Evolutionary conservation across 2,888 invertebrate species (phyloP), one percentile per base, ranked within the genome.

Genomic region (Alentia gelatinosa): DNA sequence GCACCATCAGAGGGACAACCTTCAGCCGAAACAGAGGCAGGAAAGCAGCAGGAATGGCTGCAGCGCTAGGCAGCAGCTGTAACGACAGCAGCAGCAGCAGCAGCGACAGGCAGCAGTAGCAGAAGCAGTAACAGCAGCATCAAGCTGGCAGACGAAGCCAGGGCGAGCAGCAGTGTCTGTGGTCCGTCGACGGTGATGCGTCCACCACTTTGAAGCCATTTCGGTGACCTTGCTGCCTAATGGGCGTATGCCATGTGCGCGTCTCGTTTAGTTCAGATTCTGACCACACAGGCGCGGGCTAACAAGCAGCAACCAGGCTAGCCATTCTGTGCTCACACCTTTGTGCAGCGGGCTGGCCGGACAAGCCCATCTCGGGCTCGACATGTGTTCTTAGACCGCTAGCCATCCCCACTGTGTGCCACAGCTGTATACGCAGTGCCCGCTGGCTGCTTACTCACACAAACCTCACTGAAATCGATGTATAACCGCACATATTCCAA

Each of bases 61-160:
- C 56, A 68, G 23, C 30, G 26, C 68, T 68, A 68, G 12, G n/a
- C 30, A 68, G 63, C 19, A 4, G n/a, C 15, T 23, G 63, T 4
- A 9, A n/a, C 15, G 4, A n/a, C 33, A 26, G 84, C 39, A 84
- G 86, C 42, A 86, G 86, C 86, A 86, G 50, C 86, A 86, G 86
- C 86, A 86, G 84, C 86, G 23, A 30, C 37, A 26, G n/a, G 86
- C 50, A 83, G 83, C 37, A 74, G 83, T 19, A 83, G 39, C 83
- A 39, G 83, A 15, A 26, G 83, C 83, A 40, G 4, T 30, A 86
- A 26, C 50, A 42, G 33, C 50, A 83, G 74, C 7, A n/a, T 15
- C 26, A 30, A n/a, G 74, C n/a, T 30, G 74, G n/a, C n/a, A n/a
- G n/a, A n/a, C n/a, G n/a, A n/a, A n/a, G n/a, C n/a, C 12, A 50